These are phyloP conservation scores for Casuarius casuarius DNA, from an alignment of 2,113 vertebrate genomes.

Conservation along the genomic window DNA sequence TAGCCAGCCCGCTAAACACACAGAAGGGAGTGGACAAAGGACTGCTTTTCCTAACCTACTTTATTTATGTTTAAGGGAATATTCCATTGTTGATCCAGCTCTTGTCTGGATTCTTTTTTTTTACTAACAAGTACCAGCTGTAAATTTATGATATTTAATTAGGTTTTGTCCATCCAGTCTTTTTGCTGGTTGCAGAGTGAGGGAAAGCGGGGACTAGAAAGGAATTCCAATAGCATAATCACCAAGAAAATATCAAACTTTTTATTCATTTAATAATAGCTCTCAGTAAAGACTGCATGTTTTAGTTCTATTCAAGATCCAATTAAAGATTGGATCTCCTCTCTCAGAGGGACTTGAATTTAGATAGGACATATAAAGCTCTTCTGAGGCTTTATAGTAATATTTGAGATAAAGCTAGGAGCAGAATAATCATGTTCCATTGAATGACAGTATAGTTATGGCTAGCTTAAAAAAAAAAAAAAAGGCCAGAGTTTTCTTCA, in stretches of 20 bases:
- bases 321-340: slow-evolving; percentile 58
- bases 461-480: not conserved
- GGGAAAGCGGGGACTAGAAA: not conserved
- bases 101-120: slow-evolving; percentile 32
- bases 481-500: not conserved
- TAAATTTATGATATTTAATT: slow-evolving; percentile 24
- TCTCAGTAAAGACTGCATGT: slow-evolving; percentile 40
- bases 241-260: slow-evolving; percentile 50
- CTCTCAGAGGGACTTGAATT: slow-evolving; percentile 50
- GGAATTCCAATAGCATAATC: slow-evolving; percentile 9
- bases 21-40: slow-evolving; percentile 5
- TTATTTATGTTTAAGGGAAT: slow-evolving; percentile 18
- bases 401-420: slow-evolving; percentile 31
- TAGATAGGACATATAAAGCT: slow-evolving; percentile 33
- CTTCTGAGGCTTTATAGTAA: slow-evolving; percentile 24
- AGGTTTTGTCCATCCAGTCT: not conserved
- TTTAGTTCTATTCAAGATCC: slow-evolving; percentile 55
- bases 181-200: not conserved
- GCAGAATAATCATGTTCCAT: slow-evolving; percentile 21
- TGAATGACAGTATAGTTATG: slow-evolving; percentile 19
- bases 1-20: not conserved
- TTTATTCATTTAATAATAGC: slow-evolving; percentile 26
- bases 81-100: slow-evolving; percentile 17
- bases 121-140: not conserved
- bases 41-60: slow-evolving; percentile 46